These are phyloP conservation scores for Laticauda laticaudata DNA, from an alignment of 2,113 vertebrate species.

Conservation along the genomic window DNA sequence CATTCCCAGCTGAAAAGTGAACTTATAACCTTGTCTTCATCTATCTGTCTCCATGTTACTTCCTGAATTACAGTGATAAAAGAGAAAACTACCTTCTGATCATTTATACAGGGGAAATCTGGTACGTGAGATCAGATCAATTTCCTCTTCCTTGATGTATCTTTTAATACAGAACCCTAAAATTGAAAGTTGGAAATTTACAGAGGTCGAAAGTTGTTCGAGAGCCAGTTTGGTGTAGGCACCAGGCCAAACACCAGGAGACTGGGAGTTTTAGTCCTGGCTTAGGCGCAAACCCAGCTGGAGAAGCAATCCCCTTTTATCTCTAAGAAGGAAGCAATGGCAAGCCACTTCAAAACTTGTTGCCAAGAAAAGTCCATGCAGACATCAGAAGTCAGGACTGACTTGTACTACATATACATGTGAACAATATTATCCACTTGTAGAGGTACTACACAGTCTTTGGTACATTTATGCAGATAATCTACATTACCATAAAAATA, in stretches of 20 bases:
- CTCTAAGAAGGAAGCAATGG: not conserved
- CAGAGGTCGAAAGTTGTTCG: not conserved
- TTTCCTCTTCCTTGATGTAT: slow-evolving; percentile 52
- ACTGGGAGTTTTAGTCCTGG: not conserved
- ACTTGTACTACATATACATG: not conserved
- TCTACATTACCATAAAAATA: not conserved
- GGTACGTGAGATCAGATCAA: slow-evolving; percentile 49
- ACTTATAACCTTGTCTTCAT: slow-evolving; percentile 65
- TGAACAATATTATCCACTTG: not conserved
- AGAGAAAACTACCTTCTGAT: slow-evolving; percentile 36
- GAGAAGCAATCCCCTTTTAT: not conserved
- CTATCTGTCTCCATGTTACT: slow-evolving; percentile 55
- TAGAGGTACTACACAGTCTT: not conserved
- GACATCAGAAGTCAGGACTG: not conserved
- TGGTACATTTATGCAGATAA: not conserved
- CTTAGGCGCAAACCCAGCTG: not conserved
- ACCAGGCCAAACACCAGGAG: not conserved
- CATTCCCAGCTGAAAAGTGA: slow-evolving; percentile 73
- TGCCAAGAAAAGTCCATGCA: not conserved
- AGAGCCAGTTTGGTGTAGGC: not conserved
- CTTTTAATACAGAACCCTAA: not conserved
- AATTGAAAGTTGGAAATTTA: not conserved
- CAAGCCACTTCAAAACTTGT: not conserved
- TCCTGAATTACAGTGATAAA: slow-evolving; percentile 40
- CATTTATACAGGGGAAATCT: slow-evolving; percentile 42